phyloP scores from a whole-genome alignment of 2,113 vertebrate genomes.

The Bos javanicus region DNA sequence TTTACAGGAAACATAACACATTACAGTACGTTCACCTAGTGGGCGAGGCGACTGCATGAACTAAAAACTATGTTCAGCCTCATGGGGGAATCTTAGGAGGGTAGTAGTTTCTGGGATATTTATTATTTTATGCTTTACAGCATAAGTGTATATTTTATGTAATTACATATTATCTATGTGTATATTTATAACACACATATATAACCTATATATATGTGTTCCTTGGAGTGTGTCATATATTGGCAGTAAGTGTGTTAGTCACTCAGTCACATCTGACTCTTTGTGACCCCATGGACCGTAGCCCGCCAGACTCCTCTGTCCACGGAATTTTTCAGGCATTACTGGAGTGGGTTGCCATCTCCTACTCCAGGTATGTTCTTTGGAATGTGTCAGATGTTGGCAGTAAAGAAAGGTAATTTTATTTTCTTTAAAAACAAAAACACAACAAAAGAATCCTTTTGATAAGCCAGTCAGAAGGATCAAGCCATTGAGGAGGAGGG shows the following conservation, averaged over 20 bases:
- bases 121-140: not conserved
- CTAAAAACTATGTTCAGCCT: not conserved
- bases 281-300: not conserved
- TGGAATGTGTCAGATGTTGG: not conserved
- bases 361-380: not conserved
- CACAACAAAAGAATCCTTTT: not conserved
- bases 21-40: not conserved
- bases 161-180: not conserved
- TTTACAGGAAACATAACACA: not conserved
- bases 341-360: not conserved
- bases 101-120: not conserved
- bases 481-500: not conserved
- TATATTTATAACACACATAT: not conserved
- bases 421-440: not conserved
- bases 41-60: not conserved
- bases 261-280: not conserved
- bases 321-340: not conserved
- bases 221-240: not conserved
- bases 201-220: not conserved
- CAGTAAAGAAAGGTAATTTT: slow-evolving; percentile 3
- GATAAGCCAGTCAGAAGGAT: not conserved
- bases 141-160: not conserved
- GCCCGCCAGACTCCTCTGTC: not conserved
- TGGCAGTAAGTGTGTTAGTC: not conserved
- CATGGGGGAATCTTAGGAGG: not conserved